Evolutionary conservation across 2,113 vertebrate species (phyloP).

Genomic region (Myotis brandtii): DNA sequence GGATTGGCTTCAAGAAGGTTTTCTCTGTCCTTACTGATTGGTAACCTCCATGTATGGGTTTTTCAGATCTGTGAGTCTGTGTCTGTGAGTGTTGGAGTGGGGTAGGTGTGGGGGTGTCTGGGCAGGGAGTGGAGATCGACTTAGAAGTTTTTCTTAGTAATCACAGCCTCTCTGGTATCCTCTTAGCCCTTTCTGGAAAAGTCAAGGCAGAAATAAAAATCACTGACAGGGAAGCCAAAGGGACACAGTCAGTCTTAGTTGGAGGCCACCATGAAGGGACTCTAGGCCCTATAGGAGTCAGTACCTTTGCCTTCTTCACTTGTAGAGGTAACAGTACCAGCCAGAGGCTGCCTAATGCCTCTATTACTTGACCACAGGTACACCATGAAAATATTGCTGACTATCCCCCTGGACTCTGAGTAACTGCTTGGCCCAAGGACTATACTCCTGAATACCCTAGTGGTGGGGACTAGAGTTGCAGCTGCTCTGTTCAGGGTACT

Average conservation of each 20-base stretch:
- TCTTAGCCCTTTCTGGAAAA: conserved; percentile 39
- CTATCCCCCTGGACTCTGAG: no score
- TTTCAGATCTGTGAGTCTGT: not conserved
- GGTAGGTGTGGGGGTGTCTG: not conserved
- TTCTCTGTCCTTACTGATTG: not conserved
- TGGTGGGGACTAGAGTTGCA: not conserved
- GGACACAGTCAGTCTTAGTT: not conserved
- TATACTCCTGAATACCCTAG: accelerated
- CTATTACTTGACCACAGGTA: not conserved
- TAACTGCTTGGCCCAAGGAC: not conserved
- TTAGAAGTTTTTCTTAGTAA: conserved; percentile 10
- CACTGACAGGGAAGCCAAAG: not conserved
- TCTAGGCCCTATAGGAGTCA: not conserved
- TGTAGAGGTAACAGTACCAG: not conserved
- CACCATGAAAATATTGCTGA: not conserved
- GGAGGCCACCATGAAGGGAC: not conserved
- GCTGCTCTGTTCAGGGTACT: not conserved
- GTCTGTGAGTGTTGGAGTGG: not conserved
- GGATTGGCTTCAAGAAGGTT: not conserved
- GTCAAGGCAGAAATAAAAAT: not conserved
- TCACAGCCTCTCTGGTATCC: not conserved
- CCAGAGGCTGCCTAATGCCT: not conserved
- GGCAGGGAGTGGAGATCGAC: not conserved
- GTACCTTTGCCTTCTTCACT: not conserved
- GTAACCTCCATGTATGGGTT: not conserved